Evolutionary conservation across 2,797 vertebrate species (phyloP), one percentile per base, ranked within the genome.

Genomic region (Novumbra hubbsi): DNA sequence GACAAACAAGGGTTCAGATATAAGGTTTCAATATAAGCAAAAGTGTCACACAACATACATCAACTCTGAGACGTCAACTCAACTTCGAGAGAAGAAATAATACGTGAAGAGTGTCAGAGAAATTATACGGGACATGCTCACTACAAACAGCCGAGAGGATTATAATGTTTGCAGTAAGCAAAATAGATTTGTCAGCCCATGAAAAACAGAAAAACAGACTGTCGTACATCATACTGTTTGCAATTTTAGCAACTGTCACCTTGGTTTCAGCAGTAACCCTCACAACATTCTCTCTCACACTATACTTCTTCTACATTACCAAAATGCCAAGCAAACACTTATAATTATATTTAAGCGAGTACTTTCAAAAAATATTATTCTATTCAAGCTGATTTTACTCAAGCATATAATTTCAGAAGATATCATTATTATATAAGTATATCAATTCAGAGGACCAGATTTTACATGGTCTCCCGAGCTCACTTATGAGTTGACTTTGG

Each of bases 81-180:
- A 4, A 30, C 28, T 6, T 19, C 11, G 52, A 60, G 73, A 28
- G 66, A 70, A 41, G 57, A n/a, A 41, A 68, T 68, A 73, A 66
- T 45, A 2, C 52, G 9, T 34, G 69, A 78, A 76, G 77, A 74
- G 67, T 86, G 81, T 83, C 80, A 81, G 70, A 79, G 68, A 75
- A 76, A 78, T 81, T 78, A 84, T 78, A 78, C 65, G n/a, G 77
- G 76, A 83, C 79, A 84, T 80, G 76, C 76, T 74, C 77, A 88
- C 78, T 81, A 84, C 84, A 90, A 87, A 87, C 83, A 84, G 66
- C 57, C 70, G 30, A 52, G 72, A 72, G 80, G 83, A 90, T 88
- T 87, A 80, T 34, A 76, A 76, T 83, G 84, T 84, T 87, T 83
- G 83, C 82, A 79, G 81, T 84, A 79, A 85, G 81, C 77, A 83